Conservation (phyloP, 1,140 invertebrate species). For the Aphis gossypii region DNA sequence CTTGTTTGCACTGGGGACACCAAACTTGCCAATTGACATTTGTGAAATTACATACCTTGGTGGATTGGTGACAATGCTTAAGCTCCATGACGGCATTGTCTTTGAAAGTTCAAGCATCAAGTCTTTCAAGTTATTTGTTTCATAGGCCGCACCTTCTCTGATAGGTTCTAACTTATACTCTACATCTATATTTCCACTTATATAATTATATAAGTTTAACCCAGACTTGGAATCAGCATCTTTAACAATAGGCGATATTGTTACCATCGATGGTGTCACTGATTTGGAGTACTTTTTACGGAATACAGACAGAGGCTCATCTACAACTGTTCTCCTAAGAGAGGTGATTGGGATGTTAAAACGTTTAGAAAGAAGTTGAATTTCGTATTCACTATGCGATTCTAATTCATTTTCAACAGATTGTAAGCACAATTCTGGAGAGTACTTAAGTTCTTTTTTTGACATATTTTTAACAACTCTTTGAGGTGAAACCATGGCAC, state of each 20-base stretch:
- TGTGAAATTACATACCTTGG: constrained; percentile 2
- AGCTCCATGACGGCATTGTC: constrained; percentile 51
- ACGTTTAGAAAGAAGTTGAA: neutral
- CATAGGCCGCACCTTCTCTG: constrained; percentile 14
- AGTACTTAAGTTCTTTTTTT: neutral
- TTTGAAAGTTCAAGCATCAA: constrained; percentile 43
- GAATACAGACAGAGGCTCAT: constrained; percentile 37
- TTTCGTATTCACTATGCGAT: neutral
- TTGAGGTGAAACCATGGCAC: neutral
- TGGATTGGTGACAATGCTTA: constrained; percentile 32
- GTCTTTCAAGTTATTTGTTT: constrained; percentile 43
- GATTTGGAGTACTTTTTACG: neutral
- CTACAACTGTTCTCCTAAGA: constrained; percentile 13
- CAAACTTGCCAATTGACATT: neutral
- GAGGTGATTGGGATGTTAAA: constrained; percentile 1
- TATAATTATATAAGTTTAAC: neutral
- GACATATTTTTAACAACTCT: neutral
- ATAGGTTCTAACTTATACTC: constrained; percentile 33
- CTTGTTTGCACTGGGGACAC: neutral
- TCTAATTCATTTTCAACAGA: neutral
- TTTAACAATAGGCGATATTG: constrained; percentile 1
- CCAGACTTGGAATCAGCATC: neutral
- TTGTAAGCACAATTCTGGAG: neutral
- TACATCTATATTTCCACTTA: constrained; percentile 21
- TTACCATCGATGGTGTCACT: neutral